These are phyloP conservation scores for Python bivittatus DNA, from an alignment of 2,113 vertebrate genomes.

Conservation along the genomic window DNA sequence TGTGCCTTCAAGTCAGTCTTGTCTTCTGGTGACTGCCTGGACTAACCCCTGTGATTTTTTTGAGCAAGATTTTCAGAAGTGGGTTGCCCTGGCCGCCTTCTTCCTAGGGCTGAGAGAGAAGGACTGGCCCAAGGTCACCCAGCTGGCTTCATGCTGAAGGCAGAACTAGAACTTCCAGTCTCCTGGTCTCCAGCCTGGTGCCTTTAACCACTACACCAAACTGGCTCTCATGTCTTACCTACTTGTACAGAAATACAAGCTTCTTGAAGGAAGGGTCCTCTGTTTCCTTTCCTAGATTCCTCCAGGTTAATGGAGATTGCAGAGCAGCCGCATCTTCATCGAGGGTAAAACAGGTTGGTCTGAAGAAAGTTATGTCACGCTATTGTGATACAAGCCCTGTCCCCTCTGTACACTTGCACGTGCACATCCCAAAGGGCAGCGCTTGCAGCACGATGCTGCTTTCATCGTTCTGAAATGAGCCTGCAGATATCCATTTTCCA, in stretches of 20 bases:
- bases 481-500: background rate
- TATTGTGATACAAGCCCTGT: background rate
- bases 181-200: background rate
- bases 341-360: background rate
- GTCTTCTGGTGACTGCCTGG: background rate
- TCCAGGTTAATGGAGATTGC: background rate
- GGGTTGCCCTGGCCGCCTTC: background rate
- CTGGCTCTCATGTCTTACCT: background rate
- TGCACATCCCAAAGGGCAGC: background rate
- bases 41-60: background rate
- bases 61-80: background rate
- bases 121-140: background rate
- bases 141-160: background rate
- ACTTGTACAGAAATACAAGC: background rate
- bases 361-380: background rate
- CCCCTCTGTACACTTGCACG: background rate
- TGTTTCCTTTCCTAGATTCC: background rate
- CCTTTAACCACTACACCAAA: background rate
- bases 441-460: background rate
- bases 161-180: background rate
- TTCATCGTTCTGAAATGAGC: background rate
- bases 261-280: background rate
- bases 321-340: background rate
- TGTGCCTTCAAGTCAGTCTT: background rate
- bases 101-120: background rate